These are phyloP conservation scores for Sitodiplosis mosellana DNA, from an alignment of 1,140 invertebrate species.

Conservation along the genomic window DNA sequence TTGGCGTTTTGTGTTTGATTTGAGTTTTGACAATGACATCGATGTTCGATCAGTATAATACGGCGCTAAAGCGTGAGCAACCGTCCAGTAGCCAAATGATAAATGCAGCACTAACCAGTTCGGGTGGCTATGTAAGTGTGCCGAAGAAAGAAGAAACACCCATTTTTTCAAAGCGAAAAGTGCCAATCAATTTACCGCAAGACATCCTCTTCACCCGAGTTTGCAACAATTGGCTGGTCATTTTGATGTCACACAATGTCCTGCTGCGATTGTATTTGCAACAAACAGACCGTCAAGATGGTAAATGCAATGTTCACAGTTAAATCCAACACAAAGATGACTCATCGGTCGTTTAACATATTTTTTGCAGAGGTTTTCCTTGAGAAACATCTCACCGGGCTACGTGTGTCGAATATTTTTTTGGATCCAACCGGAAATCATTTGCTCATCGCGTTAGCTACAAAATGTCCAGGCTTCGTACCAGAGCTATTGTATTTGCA, in stretches of 20 bases:
- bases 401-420: slow-evolving; percentile 51
- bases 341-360: background rate
- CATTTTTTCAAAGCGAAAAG: slow-evolving; percentile 61
- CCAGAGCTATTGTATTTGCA: slow-evolving; percentile 67
- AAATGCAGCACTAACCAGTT: slow-evolving; percentile 23
- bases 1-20: background rate
- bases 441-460: slow-evolving; percentile 52
- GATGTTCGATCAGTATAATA: slow-evolving; percentile 52
- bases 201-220: slow-evolving; percentile 62
- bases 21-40: slow-evolving; percentile 42
- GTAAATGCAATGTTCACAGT: slow-evolving; percentile 29
- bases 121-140: slow-evolving; percentile 50
- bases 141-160: slow-evolving; percentile 47
- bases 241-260: slow-evolving; percentile 67
- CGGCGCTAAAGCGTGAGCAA: slow-evolving; percentile 19
- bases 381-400: slow-evolving; percentile 36
- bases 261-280: slow-evolving; percentile 67
- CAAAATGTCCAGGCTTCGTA: slow-evolving; percentile 37
- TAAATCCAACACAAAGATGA: slow-evolving; percentile 2
- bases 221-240: slow-evolving; percentile 61
- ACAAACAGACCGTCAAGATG: slow-evolving; percentile 55
- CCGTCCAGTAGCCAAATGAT: slow-evolving; percentile 15
- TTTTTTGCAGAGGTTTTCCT: slow-evolving; percentile 34
- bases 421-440: slow-evolving; percentile 76
- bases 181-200: slow-evolving; percentile 58